Evolutionary conservation across 2,113 vertebrate species (phyloP), one percentile per base, ranked within the genome.

Genomic region (Indri indri): DNA sequence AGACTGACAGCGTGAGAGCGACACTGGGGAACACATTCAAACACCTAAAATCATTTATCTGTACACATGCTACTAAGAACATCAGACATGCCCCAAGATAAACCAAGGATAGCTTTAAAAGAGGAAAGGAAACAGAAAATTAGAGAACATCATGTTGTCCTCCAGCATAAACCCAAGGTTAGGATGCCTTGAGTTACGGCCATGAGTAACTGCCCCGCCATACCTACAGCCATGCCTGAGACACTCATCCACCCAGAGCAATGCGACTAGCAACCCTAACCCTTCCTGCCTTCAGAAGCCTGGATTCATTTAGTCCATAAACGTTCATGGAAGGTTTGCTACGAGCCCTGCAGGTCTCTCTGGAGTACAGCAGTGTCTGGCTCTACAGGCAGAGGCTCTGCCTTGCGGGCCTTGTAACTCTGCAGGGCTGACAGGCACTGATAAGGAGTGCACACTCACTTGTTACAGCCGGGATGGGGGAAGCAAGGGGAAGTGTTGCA

Each of bases 121-220:
- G 27, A 77, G 54, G 27, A 61, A 91, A 30, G n/a, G 66, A 34
- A 40, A 57, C 22, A 34, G 42, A 42, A 85, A 59, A 45, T 54
- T 32, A 14, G 11, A n/a, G 45, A 83, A 52, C 25, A 45, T 45
- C 12, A 34, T 18, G 50, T 32, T 85, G 87, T 66, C 54, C 61
- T 83, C 77, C 30, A n/a, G 47, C 47, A 34, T 47, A 54, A 90
- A 52, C 20, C 25, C 79, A 88, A 79, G 37, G 27, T 74, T 57
- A 68, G 87, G 57, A 45, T 4, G 18, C n/a, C 40, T 8, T 17
- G 40, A 40, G 40, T 42, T 8, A 18, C 32, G 45, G 40, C 40
- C 23, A 9, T 4, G n/a, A 52, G 23, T 8, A 5, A 17, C 12
- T 17, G 1, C 1, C 5, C 4, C 1, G 12, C 27, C 45, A 47